A percentile compares a stretch with the other conserved stretches of the same genome.
phyloP scores from a whole-genome alignment of 1,140 invertebrate species.

The Macrotrachela quadricornifera region DNA sequence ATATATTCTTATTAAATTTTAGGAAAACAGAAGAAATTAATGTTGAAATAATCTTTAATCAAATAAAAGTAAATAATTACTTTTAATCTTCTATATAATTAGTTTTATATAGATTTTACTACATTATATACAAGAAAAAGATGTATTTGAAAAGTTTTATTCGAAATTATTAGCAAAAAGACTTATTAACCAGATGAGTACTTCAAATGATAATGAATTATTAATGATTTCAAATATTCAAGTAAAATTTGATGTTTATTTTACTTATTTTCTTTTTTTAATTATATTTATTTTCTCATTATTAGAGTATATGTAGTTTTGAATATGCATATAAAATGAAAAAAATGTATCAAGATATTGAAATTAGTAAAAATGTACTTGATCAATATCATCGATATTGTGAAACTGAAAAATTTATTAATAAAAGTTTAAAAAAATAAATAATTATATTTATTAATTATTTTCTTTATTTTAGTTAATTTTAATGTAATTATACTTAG shows the following conservation, averaged over 20 bases:
- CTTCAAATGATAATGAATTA: slow-evolving; percentile 92
- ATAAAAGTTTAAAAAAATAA: no score
- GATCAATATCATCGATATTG: slow-evolving; percentile 50
- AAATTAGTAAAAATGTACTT: slow-evolving; percentile 87
- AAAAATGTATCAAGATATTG: slow-evolving; percentile 94
- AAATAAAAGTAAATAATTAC: no score
- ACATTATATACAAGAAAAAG: slow-evolving; percentile 98
- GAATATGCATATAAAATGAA: slow-evolving; percentile 97
- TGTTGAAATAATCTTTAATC: no score
- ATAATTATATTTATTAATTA: not conserved
- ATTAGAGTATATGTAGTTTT: slow-evolving; percentile 82
- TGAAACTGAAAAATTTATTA: no score
- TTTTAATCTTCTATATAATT: no score
- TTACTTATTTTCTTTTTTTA: not conserved
- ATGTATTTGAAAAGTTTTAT: slow-evolving; percentile 99
- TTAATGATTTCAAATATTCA: slow-evolving; percentile 99
- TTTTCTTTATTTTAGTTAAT: slow-evolving; percentile 3
- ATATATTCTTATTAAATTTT: no score
- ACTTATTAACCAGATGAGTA: slow-evolving; percentile 84
- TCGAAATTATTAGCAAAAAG: slow-evolving; percentile 95
- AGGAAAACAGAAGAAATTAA: no score
- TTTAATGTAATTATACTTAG: slow-evolving; percentile 46
- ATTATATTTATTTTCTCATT: no score
- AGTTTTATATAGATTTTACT: slow-evolving; percentile 35
- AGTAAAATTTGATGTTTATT: slow-evolving; percentile 12